Evolutionary conservation across 2,888 invertebrate species (phyloP).

Genomic region (Agrochola lota): DNA sequence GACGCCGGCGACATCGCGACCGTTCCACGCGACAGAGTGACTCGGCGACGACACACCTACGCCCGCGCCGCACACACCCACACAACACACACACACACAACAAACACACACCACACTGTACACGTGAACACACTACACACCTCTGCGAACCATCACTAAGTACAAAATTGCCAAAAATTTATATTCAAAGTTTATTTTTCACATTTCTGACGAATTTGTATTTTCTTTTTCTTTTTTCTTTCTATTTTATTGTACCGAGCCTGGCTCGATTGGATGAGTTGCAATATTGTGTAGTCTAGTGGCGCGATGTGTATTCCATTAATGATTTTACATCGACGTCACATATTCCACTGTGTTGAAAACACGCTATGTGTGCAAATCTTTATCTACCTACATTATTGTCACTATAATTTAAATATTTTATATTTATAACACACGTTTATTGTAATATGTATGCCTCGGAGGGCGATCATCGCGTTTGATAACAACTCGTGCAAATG

Average conservation of each 20-base stretch:
- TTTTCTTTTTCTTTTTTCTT: slow-evolving; percentile 66
- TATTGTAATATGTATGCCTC: slow-evolving; percentile 59
- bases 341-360: slow-evolving; percentile 76
- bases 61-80: slow-evolving; percentile 76
- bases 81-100: slow-evolving; percentile 60
- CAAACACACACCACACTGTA: slow-evolving; percentile 66
- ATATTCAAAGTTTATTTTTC: slow-evolving; percentile 75
- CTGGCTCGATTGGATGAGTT: slow-evolving; percentile 71
- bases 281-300: slow-evolving; percentile 72
- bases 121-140: slow-evolving; percentile 72
- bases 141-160: slow-evolving; percentile 86
- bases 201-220: slow-evolving; percentile 72
- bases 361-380: slow-evolving; percentile 76
- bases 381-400: slow-evolving; percentile 64
- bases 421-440: slow-evolving; percentile 62
- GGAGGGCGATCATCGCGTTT: slow-evolving; percentile 65
- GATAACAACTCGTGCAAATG: slow-evolving; percentile 61
- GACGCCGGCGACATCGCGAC: slow-evolving; percentile 72
- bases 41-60: slow-evolving; percentile 70
- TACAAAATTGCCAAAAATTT: slow-evolving; percentile 90
- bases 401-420: slow-evolving; percentile 68
- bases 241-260: slow-evolving; percentile 72
- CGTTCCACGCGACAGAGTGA: slow-evolving; percentile 73
- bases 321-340: slow-evolving; percentile 68
- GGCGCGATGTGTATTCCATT: slow-evolving; percentile 75